These are phyloP conservation scores for Dermatemys mawii DNA, from an alignment of 2,113 vertebrate species.

Conservation along the genomic window DNA sequence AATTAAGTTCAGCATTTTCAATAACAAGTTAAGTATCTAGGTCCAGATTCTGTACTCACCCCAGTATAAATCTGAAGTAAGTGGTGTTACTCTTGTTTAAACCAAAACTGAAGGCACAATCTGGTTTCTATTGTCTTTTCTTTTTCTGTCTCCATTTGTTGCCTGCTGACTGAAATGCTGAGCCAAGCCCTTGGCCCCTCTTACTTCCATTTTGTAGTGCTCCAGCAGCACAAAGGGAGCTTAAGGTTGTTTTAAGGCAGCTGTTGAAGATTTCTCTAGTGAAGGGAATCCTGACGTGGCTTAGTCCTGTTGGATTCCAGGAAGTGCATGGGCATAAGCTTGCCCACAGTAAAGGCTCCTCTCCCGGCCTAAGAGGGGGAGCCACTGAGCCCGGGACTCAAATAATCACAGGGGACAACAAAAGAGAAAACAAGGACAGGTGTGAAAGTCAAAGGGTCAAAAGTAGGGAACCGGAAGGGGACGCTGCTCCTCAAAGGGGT, in stretches of 20 bases:
- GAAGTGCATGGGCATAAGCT: too few relatives aligned
- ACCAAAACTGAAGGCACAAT: not conserved
- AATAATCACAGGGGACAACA: too few relatives aligned
- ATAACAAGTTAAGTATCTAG: not conserved
- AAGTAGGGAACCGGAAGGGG: too few relatives aligned
- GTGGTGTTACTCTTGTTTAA: not conserved
- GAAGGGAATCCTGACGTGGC: not conserved
- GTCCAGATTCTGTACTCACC: not conserved
- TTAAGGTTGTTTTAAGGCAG: not conserved
- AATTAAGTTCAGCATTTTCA: not conserved
- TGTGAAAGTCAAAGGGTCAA: too few relatives aligned
- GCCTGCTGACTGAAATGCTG: not conserved
- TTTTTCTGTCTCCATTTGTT: not conserved
- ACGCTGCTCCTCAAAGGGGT: too few relatives aligned
- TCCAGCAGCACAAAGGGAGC: not conserved
- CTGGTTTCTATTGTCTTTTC: not conserved
- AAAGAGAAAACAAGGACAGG: too few relatives aligned
- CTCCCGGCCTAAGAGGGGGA: too few relatives aligned
- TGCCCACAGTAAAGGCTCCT: too few relatives aligned
- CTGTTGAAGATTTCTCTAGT: not conserved
- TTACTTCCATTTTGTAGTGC: not conserved
- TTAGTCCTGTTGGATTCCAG: not conserved
- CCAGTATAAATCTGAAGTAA: not conserved
- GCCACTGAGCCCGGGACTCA: too few relatives aligned
- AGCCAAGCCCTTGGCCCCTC: not conserved